Base-by-base conservation (phyloP, 2,888 invertebrate species). In the Lathronympha strigana region DNA sequence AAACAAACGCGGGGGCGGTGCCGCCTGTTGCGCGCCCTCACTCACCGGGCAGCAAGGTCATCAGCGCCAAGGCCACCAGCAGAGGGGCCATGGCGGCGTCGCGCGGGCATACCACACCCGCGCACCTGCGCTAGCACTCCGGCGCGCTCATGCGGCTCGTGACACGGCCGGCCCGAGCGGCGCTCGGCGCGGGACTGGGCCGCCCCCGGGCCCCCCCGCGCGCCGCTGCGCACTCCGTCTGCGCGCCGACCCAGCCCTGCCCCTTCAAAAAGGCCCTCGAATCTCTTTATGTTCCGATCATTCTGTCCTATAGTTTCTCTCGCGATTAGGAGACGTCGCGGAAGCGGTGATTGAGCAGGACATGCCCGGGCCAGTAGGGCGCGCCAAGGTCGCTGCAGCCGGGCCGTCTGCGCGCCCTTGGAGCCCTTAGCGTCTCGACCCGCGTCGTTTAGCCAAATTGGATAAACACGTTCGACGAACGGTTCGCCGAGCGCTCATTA, bases 21-120 rank as follows among this genome's bases (percentile, higher is more conserved):
- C 78, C 82, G 88, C 89, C 90, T 88, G 90, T 88, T 88, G 90
- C 88, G 81, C 82, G 74, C 73, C 70, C 31, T 50, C 80, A 88
- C 91, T 91, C 90, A 91, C 91, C 91, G 86, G 91, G 88, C 79
- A 91, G 83, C 78, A 90, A 81, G 81, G 87, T 86, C 80, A 90
- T 82, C 79, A 91, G 87, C 84, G 87, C 88, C 84, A 88, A 77
- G 86, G 88, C 89, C 87, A 80, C 86, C 84, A 90, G 77, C 79
- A 90, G 73, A 77, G 84, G 83, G 88, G 84, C 88, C 90, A 90
- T 90, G 81, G 82, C 88, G 82, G 86, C 83, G 83, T 82, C 85
- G 90, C 90, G 90, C 90, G 90, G 90, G 89, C 90, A 90, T 89
- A 89, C 87, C 90, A 88, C 90, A 88, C 89, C 88, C 90, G 90